Evolutionary conservation across 1,140 invertebrate species (phyloP).

Genomic region (Leptinotarsa undecemlineata): DNA sequence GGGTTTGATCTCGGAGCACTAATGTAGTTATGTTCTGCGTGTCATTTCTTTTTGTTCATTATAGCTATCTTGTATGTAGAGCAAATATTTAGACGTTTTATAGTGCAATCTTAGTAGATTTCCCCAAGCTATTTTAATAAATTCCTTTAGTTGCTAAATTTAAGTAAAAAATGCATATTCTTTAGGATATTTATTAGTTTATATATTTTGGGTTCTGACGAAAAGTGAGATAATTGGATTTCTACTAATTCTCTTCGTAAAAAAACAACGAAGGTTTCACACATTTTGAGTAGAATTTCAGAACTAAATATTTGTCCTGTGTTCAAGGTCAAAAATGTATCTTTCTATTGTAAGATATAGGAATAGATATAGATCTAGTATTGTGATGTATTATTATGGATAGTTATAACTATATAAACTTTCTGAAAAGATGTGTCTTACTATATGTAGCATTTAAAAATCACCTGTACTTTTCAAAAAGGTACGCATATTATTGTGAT

Average conservation of each 20-base stretch:
- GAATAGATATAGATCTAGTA: conserved; percentile 44
- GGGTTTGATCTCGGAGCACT: conserved; percentile 48
- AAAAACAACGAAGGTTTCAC: conserved; percentile 2
- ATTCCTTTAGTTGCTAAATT: conserved; percentile 2
- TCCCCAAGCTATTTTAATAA: conserved; percentile 19
- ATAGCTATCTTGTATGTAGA: conserved; percentile 39
- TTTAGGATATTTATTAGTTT: not conserved
- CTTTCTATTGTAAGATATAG: conserved; percentile 44
- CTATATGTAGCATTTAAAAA: conserved; percentile 47
- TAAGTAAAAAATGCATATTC: conserved; percentile 27
- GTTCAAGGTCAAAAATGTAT: conserved; percentile 33
- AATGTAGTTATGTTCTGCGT: conserved; percentile 37
- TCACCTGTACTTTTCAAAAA: conserved; percentile 41
- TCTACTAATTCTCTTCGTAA: conserved; percentile 30
- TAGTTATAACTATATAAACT: conserved; percentile 37
- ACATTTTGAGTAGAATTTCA: conserved; percentile 12
- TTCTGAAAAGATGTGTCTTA: conserved; percentile 50
- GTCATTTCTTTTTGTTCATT: conserved; percentile 26
- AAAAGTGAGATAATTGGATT: conserved; percentile 23
- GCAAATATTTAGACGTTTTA: conserved; percentile 41
- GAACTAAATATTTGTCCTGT: conserved; percentile 43
- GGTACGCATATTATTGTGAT: conserved; percentile 50
- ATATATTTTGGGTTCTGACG: too few species aligned
- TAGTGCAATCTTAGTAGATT: conserved; percentile 41
- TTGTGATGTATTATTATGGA: conserved; percentile 48